Evolutionary conservation across 2,797 vertebrate genomes (phyloP).

Genomic region (Zenarchopterus dispar): DNA sequence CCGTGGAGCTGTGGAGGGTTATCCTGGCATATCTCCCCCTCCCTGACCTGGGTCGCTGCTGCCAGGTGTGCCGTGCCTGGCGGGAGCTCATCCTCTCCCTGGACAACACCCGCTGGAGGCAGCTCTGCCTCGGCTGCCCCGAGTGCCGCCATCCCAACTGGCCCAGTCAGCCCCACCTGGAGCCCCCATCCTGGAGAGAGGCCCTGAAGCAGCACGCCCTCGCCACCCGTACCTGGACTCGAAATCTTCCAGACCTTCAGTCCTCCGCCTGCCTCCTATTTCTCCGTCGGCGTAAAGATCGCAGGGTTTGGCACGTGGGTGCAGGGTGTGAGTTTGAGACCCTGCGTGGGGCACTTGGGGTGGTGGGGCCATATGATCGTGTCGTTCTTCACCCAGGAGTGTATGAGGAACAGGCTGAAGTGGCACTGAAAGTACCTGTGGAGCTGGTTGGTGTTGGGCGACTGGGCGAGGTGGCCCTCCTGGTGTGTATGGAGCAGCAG

Average conservation of each 20-base stretch:
- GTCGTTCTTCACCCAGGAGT: conserved; percentile 87
- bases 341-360: conserved; percentile 82
- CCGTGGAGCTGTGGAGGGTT: conserved; percentile 88
- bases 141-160: conserved; percentile 91
- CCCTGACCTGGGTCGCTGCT: conserved; percentile 89
- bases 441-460: conserved; percentile 87
- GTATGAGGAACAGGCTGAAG: conserved; percentile 88
- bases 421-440: conserved; percentile 88
- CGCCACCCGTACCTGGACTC: conserved; percentile 88
- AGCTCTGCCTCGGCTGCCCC: conserved; percentile 86
- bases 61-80: conserved; percentile 90
- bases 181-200: conserved; percentile 89
- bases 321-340: conserved; percentile 85
- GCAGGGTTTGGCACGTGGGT: conserved; percentile 83
- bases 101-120: conserved; percentile 92
- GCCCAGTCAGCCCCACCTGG: conserved; percentile 86
- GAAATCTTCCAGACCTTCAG: conserved; percentile 83
- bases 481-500: conserved; percentile 89
- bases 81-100: conserved; percentile 89
- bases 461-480: conserved; percentile 85
- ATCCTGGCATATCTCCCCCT: conserved; percentile 88
- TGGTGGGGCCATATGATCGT: conserved; percentile 83
- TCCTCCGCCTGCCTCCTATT: conserved; percentile 87
- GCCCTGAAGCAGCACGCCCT: conserved; percentile 88
- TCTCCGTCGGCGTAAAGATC: conserved; percentile 86